A percentile compares a stretch with the other conserved stretches of the same genome.
Conservation (phyloP, 64 coral and sea anemone genomes). For the Anthopleura sola region DNA sequence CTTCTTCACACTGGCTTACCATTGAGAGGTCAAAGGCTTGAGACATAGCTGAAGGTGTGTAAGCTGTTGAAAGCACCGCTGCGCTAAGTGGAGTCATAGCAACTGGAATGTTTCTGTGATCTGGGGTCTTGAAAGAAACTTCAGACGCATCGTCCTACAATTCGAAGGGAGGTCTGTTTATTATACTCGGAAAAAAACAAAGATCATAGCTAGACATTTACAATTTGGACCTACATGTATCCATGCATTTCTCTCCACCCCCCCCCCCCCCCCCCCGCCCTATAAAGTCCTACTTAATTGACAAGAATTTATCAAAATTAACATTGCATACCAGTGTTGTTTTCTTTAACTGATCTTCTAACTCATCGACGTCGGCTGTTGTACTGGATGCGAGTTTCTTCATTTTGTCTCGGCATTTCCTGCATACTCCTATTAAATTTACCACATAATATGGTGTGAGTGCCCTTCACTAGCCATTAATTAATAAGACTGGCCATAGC, state of each 20-base stretch:
- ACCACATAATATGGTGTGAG: too few relatives aligned
- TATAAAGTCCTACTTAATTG: too few relatives aligned
- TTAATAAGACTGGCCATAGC: too few relatives aligned
- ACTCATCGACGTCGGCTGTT: too few relatives aligned
- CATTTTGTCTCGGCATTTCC: background rate
- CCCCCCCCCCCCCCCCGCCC: too few relatives aligned
- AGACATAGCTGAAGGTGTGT: conserved; percentile 44
- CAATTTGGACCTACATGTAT: background rate
- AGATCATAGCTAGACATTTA: background rate
- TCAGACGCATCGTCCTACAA: conserved; percentile 37
- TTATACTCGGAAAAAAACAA: background rate
- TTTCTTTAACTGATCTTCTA: too few relatives aligned
- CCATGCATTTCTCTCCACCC: background rate
- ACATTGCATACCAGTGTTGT: conserved; percentile 16
- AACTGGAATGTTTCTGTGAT: conserved; percentile 23
- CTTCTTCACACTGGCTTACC: background rate
- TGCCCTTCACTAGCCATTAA: too few relatives aligned
- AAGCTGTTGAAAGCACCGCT: conserved; percentile 27
- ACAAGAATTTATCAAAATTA: too few relatives aligned
- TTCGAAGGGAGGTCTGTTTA: background rate
- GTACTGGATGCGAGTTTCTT: background rate
- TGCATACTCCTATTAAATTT: background rate
- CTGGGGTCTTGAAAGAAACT: conserved; percentile 26
- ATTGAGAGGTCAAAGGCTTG: conserved; percentile 46
- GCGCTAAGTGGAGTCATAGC: conserved; percentile 34